Evolutionary conservation across 2,888 invertebrate species (phyloP).

Genomic region (Trypoxylon attenuatum): DNA sequence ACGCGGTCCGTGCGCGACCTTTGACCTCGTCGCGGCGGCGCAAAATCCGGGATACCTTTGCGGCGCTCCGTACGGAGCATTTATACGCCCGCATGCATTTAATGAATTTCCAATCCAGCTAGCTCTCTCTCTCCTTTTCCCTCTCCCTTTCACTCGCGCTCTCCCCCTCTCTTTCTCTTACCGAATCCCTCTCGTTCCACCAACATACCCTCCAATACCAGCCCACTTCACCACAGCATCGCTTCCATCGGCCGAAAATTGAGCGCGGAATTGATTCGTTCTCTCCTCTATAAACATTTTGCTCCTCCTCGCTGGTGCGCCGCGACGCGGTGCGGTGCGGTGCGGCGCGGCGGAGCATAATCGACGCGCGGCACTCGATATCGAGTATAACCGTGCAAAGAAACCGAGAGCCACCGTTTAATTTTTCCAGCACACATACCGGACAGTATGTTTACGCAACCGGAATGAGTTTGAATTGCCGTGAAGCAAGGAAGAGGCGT

Average conservation of each 20-base stretch:
- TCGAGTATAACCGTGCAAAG: too few relatives aligned
- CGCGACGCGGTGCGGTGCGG: too few relatives aligned
- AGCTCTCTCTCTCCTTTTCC: conserved; percentile 17
- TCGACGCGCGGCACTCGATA: not conserved
- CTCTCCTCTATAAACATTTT: not conserved
- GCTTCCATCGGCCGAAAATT: too few relatives aligned
- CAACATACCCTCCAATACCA: not conserved
- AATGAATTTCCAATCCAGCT: not conserved
- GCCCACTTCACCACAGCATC: too few relatives aligned
- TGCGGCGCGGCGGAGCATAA: too few relatives aligned
- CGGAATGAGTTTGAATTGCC: too few relatives aligned
- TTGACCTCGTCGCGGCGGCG: conserved; percentile 41
- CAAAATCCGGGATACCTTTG: conserved; percentile 6
- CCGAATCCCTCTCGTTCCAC: not conserved
- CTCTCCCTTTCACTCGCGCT: not conserved
- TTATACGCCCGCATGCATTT: not conserved
- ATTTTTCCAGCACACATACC: too few relatives aligned
- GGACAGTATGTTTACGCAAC: too few relatives aligned
- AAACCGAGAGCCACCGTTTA: too few relatives aligned
- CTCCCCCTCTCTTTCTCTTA: not conserved
- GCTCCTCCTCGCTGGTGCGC: not conserved
- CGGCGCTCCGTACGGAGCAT: not conserved
- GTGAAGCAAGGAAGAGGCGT: too few relatives aligned
- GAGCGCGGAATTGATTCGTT: not conserved
- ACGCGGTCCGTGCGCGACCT: conserved; percentile 43